Evolutionary conservation across 2,113 vertebrate species (phyloP).

Genomic region (Oncorhynchus tshawytscha): DNA sequence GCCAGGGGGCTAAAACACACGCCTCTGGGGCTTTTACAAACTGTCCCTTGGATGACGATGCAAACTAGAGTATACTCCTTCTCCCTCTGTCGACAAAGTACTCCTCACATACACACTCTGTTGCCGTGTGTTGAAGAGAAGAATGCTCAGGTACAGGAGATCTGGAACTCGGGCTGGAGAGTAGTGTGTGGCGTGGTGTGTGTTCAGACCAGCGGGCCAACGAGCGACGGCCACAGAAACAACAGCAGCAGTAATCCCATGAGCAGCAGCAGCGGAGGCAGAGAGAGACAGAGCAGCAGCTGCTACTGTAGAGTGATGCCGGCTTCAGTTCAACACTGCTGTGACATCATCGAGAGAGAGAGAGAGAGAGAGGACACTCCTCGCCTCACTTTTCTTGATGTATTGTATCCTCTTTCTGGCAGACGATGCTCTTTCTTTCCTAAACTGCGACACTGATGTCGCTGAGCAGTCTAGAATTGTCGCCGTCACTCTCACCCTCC

Average conservation of each 20-base stretch:
- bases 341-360: slow-evolving; percentile 25
- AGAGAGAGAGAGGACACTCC: slow-evolving; percentile 8
- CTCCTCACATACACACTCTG: not conserved
- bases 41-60: not conserved
- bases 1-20: not conserved
- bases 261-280: slow-evolving; percentile 11
- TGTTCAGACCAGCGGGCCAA: not conserved
- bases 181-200: too few species aligned
- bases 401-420: slow-evolving; percentile 10
- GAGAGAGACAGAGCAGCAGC: slow-evolving; percentile 8
- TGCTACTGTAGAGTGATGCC: not conserved
- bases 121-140: not conserved
- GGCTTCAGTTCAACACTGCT: slow-evolving; percentile 45
- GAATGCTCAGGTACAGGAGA: not conserved
- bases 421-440: slow-evolving; percentile 18
- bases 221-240: slow-evolving; percentile 14
- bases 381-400: not conserved
- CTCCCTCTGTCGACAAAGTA: not conserved
- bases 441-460: slow-evolving; percentile 37
- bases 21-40: too few species aligned
- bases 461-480: slow-evolving; percentile 45
- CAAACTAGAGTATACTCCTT: not conserved
- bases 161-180: not conserved
- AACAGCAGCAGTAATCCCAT: slow-evolving; percentile 44
- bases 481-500: slow-evolving; percentile 42